These are phyloP conservation scores for Gari tellinella DNA, from an alignment of 2,888 invertebrate species.

Conservation along the genomic window DNA sequence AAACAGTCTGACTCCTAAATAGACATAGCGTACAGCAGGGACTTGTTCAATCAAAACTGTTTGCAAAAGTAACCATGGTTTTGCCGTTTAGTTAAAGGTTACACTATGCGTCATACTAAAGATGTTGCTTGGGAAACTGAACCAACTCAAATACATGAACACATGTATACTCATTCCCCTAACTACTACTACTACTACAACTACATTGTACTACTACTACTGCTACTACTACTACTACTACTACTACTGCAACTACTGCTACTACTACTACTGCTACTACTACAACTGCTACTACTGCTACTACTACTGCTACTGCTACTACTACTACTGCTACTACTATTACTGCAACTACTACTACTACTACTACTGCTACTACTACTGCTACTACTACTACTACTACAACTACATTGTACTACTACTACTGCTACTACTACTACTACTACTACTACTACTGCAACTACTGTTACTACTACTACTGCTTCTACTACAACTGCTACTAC, in stretches of 20 bases:
- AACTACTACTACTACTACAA: not conserved
- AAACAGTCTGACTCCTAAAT: too few relatives aligned
- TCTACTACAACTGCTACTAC: constrained; percentile 18
- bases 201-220: constrained; percentile 2
- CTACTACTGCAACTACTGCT: constrained; percentile 3
- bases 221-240: constrained; percentile 6
- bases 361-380: constrained; percentile 2
- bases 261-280: constrained; percentile 6
- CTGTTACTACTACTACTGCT: constrained; percentile 9
- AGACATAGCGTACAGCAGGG: too few relatives aligned
- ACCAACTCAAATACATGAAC: too few relatives aligned
- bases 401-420: constrained; percentile 27
- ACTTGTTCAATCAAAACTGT: too few relatives aligned
- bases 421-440: constrained; percentile 47
- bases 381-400: constrained; percentile 4
- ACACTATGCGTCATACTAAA: too few relatives aligned
- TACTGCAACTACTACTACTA: constrained; percentile 9
- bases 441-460: constrained; percentile 30
- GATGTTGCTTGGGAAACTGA: too few relatives aligned
- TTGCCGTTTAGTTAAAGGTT: too few relatives aligned
- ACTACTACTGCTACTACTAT: constrained; percentile 8
- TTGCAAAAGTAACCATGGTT: too few relatives aligned
- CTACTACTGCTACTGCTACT: constrained; percentile 12
- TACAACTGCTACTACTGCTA: constrained; percentile 1
- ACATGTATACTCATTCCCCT: too few relatives aligned